phyloP scores from a whole-genome alignment of 1,140 invertebrate species.

The Bombus consobrinus region DNA sequence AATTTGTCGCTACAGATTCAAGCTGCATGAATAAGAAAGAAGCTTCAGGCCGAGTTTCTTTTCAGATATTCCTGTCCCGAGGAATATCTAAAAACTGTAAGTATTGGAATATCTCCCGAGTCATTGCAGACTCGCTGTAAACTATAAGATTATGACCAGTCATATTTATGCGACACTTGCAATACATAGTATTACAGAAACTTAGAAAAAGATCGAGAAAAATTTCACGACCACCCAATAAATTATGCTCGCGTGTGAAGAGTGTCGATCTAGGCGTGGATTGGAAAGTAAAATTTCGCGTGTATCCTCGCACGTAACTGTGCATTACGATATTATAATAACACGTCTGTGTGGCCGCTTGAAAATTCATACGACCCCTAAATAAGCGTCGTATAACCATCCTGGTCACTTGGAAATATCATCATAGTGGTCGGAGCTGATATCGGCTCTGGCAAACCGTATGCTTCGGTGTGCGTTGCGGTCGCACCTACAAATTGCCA shows the following conservation, averaged over 20 bases:
- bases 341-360: not conserved
- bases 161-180: too few relatives aligned
- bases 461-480: slow-evolving; percentile 31
- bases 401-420: slow-evolving; percentile 27
- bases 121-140: too few relatives aligned
- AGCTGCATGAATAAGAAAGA: too few relatives aligned
- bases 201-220: not conserved
- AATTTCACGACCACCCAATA: not conserved
- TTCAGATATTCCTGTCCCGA: too few relatives aligned
- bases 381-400: not conserved
- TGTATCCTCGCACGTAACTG: not conserved
- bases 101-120: too few relatives aligned
- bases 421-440: not conserved
- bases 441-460: slow-evolving; percentile 27
- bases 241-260: not conserved
- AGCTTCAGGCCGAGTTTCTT: too few relatives aligned
- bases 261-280: not conserved
- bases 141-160: too few relatives aligned
- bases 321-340: not conserved
- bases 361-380: not conserved
- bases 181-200: too few relatives aligned
- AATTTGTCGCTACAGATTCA: too few relatives aligned
- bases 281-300: not conserved
- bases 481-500: slow-evolving; percentile 68
- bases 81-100: too few relatives aligned